Conservation (phyloP, 1,140 invertebrate species). For the Eriosoma lanigerum region DNA sequence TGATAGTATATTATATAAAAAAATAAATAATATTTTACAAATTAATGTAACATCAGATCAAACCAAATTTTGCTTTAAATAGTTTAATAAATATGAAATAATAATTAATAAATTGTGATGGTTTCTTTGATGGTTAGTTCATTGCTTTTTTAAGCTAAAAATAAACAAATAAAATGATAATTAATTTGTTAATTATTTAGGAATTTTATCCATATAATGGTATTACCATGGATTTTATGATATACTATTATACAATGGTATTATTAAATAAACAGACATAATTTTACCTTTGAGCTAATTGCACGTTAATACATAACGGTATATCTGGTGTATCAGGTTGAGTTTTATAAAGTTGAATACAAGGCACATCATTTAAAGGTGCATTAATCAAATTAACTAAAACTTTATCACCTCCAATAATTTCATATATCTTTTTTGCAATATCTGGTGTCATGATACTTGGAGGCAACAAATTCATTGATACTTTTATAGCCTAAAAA, state of each 20-base stretch:
- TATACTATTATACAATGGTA: too few relatives aligned
- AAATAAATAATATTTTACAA: neutral
- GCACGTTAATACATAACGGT: slow-evolving; percentile 24
- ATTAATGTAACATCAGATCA: slow-evolving; percentile 27
- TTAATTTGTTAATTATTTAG: neutral
- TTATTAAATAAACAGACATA: too few relatives aligned
- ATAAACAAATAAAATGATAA: neutral
- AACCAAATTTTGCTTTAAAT: neutral
- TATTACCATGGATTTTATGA: too few relatives aligned
- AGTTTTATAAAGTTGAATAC: slow-evolving; percentile 40
- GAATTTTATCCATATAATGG: too few relatives aligned
- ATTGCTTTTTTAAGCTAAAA: slow-evolving; percentile 25
- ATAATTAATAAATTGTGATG: neutral
- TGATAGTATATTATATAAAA: neutral
- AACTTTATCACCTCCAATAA: slow-evolving; percentile 20
- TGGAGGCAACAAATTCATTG: slow-evolving; percentile 41
- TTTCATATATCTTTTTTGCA: slow-evolving; percentile 4
- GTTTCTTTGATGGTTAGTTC: neutral
- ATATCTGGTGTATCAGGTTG: slow-evolving; percentile 19
- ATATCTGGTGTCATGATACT: slow-evolving; percentile 33
- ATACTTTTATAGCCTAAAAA: slow-evolving; percentile 35
- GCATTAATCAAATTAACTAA: slow-evolving; percentile 38
- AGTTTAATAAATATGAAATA: neutral
- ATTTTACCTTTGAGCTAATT: slow-evolving; percentile 22
- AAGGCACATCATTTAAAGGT: slow-evolving; percentile 20